Evolutionary conservation across 2,797 vertebrate species (phyloP).

Genomic region (Falco berigora): DNA sequence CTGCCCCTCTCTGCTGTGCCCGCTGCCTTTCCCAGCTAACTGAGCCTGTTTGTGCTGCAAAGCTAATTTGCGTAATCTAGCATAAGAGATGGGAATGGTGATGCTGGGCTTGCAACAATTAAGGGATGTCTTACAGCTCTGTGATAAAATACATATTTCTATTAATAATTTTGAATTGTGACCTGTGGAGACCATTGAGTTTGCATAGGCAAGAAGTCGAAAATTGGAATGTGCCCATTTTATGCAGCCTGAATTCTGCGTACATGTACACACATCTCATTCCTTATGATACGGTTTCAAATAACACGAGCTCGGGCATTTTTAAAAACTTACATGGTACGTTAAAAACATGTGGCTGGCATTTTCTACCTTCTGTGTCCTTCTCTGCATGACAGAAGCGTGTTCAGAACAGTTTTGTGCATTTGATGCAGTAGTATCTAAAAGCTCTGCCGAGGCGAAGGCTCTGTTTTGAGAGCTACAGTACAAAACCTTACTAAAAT

Average conservation of each 20-base stretch:
- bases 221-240: neutral
- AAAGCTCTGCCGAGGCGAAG: neutral
- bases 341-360: neutral
- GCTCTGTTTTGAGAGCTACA: neutral
- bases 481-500: neutral
- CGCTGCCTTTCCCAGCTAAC: neutral
- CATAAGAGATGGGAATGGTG: neutral
- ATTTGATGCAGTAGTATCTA: neutral
- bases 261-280: fast-evolving
- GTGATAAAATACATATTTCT: neutral
- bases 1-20: neutral
- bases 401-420: neutral
- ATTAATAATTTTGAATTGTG: neutral
- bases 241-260: neutral
- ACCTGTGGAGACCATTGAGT: neutral
- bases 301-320: neutral
- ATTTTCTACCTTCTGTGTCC: neutral
- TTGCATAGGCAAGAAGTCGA: neutral
- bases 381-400: neutral
- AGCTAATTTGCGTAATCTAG: neutral
- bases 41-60: neutral
- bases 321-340: neutral
- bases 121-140: neutral
- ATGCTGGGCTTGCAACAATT: neutral
- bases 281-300: neutral